Conservation (phyloP, 2,113 vertebrate species). For the Diadophis punctatus region DNA sequence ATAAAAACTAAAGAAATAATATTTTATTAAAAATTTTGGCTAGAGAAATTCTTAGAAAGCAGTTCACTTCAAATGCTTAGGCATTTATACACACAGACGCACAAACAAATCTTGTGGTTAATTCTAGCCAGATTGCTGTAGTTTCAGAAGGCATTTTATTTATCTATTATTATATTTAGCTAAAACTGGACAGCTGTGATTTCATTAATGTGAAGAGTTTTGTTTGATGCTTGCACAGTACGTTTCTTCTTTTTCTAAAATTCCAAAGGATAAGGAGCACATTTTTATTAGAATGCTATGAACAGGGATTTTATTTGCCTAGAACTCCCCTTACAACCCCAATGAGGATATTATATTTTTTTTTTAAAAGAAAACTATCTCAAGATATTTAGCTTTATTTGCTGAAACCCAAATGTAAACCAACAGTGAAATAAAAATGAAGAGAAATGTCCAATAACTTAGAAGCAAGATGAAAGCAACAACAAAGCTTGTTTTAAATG, state of each 20-base stretch:
- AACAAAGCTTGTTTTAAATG: not conserved
- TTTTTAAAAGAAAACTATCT: not conserved
- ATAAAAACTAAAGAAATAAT: not conserved
- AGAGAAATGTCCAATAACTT: not conserved
- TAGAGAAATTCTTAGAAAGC: not conserved
- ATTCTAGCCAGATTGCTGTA: not conserved
- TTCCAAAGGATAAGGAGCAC: not conserved
- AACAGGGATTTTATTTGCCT: not conserved
- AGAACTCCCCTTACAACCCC: not conserved
- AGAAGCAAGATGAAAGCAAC: no score
- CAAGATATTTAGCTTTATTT: not conserved
- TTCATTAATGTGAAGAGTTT: not conserved
- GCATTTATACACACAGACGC: not conserved
- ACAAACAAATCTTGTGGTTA: not conserved
- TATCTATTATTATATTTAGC: not conserved
- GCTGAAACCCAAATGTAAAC: not conserved
- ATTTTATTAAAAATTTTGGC: not conserved
- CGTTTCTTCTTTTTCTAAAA: not conserved
- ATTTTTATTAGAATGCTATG: not conserved
- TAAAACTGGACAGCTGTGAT: not conserved
- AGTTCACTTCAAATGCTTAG: not conserved
- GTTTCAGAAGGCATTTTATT: not conserved
- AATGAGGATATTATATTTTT: not conserved
- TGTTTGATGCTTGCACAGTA: not conserved
- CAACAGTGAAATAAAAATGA: not conserved